Evolutionary conservation across 2,797 vertebrate genomes (phyloP).

Genomic region (Tolypeutes matacus): DNA sequence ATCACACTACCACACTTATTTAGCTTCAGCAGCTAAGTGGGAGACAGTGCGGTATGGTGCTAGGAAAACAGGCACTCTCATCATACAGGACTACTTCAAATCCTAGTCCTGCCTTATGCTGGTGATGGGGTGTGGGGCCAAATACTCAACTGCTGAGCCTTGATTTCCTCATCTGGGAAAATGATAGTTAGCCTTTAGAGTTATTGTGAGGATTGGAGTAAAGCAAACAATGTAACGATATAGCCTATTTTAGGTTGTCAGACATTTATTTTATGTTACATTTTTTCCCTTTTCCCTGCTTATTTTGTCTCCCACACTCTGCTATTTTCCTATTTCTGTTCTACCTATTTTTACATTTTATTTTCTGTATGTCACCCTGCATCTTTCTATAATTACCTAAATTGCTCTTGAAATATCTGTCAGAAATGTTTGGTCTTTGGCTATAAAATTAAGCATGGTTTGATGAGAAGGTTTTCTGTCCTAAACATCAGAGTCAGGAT

Average conservation of each 20-base stretch:
- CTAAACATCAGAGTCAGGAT: not conserved
- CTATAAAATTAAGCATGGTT: not conserved
- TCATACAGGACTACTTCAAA: not conserved
- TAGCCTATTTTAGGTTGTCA: slow-evolving; percentile 8
- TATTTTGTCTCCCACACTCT: not conserved
- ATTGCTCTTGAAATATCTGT: not conserved
- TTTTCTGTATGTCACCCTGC: not conserved
- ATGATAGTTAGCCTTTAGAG: not conserved
- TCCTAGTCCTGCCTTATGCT: not conserved
- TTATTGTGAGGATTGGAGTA: not conserved
- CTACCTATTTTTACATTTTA: slow-evolving; percentile 26
- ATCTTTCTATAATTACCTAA: slow-evolving; percentile 35
- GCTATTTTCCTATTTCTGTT: not conserved
- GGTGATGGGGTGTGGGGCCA: not conserved
- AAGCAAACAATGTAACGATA: not conserved
- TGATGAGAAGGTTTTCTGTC: not conserved
- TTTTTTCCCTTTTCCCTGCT: not conserved
- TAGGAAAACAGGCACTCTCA: not conserved
- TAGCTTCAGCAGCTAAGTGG: not conserved
- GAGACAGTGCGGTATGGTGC: not conserved
- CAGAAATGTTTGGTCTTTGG: not conserved
- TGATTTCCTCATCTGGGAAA: not conserved
- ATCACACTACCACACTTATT: not conserved
- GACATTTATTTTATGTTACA: slow-evolving; percentile 2
- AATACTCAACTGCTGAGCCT: not conserved